Evolutionary conservation across 2,888 invertebrate species (phyloP).

Genomic region (Andrena flavipes): DNA sequence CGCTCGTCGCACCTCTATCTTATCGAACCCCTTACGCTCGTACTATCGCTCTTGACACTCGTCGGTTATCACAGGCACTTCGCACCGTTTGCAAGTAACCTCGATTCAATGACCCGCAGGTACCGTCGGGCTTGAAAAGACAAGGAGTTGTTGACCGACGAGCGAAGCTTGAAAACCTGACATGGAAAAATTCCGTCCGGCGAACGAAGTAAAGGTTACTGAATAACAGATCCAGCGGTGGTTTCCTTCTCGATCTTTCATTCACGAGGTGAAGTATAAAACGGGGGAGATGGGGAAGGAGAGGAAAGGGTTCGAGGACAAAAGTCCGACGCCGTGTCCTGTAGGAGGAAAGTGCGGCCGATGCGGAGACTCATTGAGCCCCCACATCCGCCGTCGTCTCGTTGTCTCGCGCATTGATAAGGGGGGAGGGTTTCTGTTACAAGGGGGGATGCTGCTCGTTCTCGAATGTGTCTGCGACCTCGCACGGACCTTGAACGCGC

Average conservation of each 20-base stretch:
- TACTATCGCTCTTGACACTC: too few species aligned
- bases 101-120: too few species aligned
- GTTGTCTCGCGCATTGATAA: constrained; percentile 58
- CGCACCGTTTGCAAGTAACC: too few species aligned
- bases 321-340: constrained; percentile 21
- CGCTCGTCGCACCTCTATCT: too few species aligned
- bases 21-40: too few species aligned
- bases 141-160: too few species aligned
- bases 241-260: background rate
- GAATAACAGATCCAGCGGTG: background rate
- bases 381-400: constrained; percentile 59
- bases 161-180: too few species aligned
- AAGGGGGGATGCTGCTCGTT: constrained; percentile 55
- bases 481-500: constrained; percentile 78
- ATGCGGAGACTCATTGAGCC: constrained; percentile 50
- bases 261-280: background rate
- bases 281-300: background rate
- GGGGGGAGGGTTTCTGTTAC: constrained; percentile 56
- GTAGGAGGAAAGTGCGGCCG: constrained; percentile 47
- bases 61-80: too few species aligned
- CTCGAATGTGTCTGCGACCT: constrained; percentile 75
- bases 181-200: too few species aligned
- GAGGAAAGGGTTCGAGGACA: constrained; percentile 22
- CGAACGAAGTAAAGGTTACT: too few species aligned
- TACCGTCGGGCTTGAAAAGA: too few species aligned